Base-by-base conservation (phyloP, 2,797 vertebrate species). In the Rhabdomys pumilio region DNA sequence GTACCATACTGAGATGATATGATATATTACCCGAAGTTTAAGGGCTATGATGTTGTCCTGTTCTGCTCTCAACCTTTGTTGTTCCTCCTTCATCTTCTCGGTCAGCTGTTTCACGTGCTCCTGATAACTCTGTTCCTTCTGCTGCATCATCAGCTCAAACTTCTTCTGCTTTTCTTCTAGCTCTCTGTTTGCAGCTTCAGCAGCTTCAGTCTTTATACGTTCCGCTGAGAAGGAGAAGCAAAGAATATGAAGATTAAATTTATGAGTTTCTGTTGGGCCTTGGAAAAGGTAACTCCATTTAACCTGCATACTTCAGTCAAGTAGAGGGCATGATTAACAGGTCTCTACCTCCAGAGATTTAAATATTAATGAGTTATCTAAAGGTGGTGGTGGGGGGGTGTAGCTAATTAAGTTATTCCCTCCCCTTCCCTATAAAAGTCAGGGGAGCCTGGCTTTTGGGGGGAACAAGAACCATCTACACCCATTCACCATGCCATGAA, bases 21-120 rank as follows among this genome's bases (percentile, higher is more conserved):
- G 69, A 26, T 34, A 22, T 63, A 34, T 47, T 96, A 97, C 97
- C 95, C 84, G 13, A 41, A 95, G 87, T 72, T 87, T 96, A 55
- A 50, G 41, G 79, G 57, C 14, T 73, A 97, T 12, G 0, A 57
- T 69, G 4, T 10, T 81, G 0, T 81, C 4, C 0, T 91, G 47
- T 9, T 91, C 89, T 14, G 2, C n/a, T 41, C 34, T 20, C 4
- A 41, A 14, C 47, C 31, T n/a, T 13, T 55, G 26, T 19, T 7
- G 26, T 0, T 80, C 76, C n/a, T 61, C 15, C 10, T 90, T 9
- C 61, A 81, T 55, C 76, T 88, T 90, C 83, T 55, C 65, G 1
- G 19, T 47, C 63, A 96, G 10, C 65, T 96, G 88, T 50, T 0
- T 90, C 26, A 85, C 1, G 0, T 97, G 90, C 6, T 96, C 77